Evolutionary conservation across 2,888 invertebrate genomes (phyloP), one percentile per base, ranked within the genome.

Genomic region (Timema cristinae): DNA sequence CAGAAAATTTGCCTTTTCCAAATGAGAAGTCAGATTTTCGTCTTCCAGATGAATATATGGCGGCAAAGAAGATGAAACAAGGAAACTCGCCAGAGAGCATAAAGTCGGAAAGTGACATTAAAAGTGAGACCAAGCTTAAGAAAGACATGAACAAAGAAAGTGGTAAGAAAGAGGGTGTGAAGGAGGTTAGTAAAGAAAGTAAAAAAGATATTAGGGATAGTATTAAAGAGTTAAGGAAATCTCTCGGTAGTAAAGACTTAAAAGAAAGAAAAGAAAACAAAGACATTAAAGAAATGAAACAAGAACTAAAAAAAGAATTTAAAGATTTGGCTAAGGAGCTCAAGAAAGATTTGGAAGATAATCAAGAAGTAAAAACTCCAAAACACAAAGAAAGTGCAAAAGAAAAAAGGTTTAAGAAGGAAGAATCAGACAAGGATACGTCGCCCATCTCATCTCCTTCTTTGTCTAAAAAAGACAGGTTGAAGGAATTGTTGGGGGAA

Each of bases 1-100:
- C 86, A 48, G 89, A 89, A 78, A 86, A 86, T 50, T 83, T 88
- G 75, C 88, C 88, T 0, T 89, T 89, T 79, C 89, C 89, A 0
- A 86, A 87, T 78, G 85, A 86, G 15, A 86, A 87, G 77, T 80
- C 81, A 7, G 84, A 86, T 1, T 89, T 89, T 76, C 81, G 80
- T 75, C 80, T 89, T 52, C 87, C 89, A 0, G 87, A 88, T 69
- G 83, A 78, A 73, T 88, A 89, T 72, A 88, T 85, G 16, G 84
- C 87, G 73, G 87, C 86, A 77, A 84, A 85, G 71, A 85, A 86
- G 67, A 50, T 67, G 75, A 85, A 72, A 32, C 71, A 72, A 15
- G 73, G 71, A 15, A 67, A 70, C 11, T 50, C 54, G 47, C 72
- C 73, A 11, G 66, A 68, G 5, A 16, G 10, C 13, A 68, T 70